Percentiles rank a stretch among this genome's conserved stretches.
Evolutionary conservation across 2,113 vertebrate genomes (phyloP).

Genomic region (Rostratula benghalensis): DNA sequence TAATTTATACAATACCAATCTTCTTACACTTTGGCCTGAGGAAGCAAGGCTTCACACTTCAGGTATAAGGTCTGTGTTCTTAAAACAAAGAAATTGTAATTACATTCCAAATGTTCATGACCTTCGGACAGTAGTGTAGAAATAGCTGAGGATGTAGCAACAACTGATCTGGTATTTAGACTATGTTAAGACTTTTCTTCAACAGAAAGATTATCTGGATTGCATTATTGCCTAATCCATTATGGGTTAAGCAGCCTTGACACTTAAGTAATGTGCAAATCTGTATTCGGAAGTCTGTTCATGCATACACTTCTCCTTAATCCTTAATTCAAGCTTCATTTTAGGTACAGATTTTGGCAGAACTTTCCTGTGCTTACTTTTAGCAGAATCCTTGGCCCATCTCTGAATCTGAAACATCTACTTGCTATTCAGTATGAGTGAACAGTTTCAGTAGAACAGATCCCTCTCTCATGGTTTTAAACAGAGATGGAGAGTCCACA

Average conservation of each 20-base stretch:
- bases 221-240: constrained; percentile 1
- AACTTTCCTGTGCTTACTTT: background rate
- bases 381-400: background rate
- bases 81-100: background rate
- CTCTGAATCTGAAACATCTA: background rate
- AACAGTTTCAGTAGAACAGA: background rate
- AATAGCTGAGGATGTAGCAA: background rate
- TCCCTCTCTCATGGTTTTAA: background rate
- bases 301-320: background rate
- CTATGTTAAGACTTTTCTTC: background rate
- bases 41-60: background rate
- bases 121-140: background rate
- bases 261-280: background rate
- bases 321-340: background rate
- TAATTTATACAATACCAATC: background rate
- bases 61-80: background rate
- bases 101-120: background rate
- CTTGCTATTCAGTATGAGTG: background rate
- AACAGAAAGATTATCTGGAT: background rate
- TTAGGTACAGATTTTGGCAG: background rate
- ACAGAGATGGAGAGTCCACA: background rate
- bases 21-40: background rate
- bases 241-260: background rate
- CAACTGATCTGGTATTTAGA: background rate
- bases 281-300: constrained; percentile 3